A percentile compares a stretch with the other conserved stretches of the same genome.
Evolutionary conservation across 2,113 vertebrate species (phyloP).

Genomic region (Sapajus apella): DNA sequence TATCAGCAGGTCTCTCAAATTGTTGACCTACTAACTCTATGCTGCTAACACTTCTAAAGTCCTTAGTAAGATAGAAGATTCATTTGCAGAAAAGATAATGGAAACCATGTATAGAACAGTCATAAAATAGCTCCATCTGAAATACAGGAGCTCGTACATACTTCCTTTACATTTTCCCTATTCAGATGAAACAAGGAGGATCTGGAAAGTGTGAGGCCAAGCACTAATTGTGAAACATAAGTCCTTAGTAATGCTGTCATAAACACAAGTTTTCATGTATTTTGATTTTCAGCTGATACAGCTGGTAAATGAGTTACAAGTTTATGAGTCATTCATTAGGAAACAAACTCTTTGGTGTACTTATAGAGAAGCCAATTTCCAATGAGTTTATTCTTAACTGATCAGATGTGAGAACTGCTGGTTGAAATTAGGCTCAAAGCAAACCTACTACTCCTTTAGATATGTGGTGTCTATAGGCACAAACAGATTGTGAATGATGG

Average conservation of each 20-base stretch:
- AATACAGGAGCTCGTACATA: not conserved
- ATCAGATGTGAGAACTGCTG: not conserved
- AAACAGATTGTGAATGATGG: not conserved
- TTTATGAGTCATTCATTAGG: constrained; percentile 39
- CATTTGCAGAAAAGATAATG: constrained; percentile 21
- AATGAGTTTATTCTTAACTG: not conserved
- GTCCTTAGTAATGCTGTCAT: constrained; percentile 62
- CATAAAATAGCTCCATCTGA: constrained; percentile 48
- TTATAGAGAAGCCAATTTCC: constrained; percentile 39
- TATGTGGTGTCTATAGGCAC: not conserved
- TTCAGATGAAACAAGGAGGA: constrained; percentile 63
- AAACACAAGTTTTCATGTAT: constrained; percentile 52
- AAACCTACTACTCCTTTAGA: not conserved
- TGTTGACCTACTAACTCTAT: constrained; percentile 31
- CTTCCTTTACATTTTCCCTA: constrained; percentile 52
- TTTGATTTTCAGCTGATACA: constrained; percentile 64
- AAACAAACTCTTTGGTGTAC: not conserved
- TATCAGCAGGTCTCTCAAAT: constrained; percentile 7
- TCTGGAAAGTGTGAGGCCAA: constrained; percentile 64
- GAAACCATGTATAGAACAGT: not conserved
- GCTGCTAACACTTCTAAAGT: not conserved
- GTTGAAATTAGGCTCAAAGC: constrained; percentile 32
- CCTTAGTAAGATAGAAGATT: not conserved
- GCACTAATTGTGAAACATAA: constrained; percentile 62
- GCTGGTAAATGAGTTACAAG: constrained; percentile 44